A percentile compares a stretch with the other conserved stretches of the same genome.
These are phyloP conservation scores for Phasia obesa DNA, from an alignment of 2,888 invertebrate genomes.

Conservation along the genomic window DNA sequence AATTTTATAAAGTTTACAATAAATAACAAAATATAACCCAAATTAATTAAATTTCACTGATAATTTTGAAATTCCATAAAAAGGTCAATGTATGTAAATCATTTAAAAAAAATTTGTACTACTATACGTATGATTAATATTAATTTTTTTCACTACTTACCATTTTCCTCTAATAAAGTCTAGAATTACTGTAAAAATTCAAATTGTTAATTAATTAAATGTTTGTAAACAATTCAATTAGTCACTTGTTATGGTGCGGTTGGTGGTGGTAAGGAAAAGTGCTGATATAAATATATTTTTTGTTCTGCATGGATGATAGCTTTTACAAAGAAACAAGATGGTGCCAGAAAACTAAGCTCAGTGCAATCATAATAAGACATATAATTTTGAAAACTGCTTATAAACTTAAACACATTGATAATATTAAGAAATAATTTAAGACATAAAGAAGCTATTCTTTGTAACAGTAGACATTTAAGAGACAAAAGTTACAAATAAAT, in stretches of 20 bases:
- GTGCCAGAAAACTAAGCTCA: constrained; percentile 5
- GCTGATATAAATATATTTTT: not conserved
- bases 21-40: no score
- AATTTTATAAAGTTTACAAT: no score
- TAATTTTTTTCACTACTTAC: constrained; percentile 39
- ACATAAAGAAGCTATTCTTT: not conserved
- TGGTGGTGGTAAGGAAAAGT: not conserved
- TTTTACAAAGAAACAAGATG: not conserved
- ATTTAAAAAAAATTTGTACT: not conserved
- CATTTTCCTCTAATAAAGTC: not conserved
- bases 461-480: constrained; percentile 7
- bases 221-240: not conserved
- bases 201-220: constrained; percentile 14
- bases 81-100: no score
- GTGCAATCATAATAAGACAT: not conserved
- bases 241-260: not conserved
- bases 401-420: no score
- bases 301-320: not conserved
- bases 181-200: constrained; percentile 36
- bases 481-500: not conserved
- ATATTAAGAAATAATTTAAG: not conserved
- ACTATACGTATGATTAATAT: constrained; percentile 53
- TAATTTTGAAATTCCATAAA: no score
- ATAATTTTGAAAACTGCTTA: not conserved
- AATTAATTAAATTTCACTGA: no score